Percentiles rank a stretch among this genome's conserved stretches.
Conservation (phyloP, 2,797 vertebrate species). For the Acomys russatus region DNA sequence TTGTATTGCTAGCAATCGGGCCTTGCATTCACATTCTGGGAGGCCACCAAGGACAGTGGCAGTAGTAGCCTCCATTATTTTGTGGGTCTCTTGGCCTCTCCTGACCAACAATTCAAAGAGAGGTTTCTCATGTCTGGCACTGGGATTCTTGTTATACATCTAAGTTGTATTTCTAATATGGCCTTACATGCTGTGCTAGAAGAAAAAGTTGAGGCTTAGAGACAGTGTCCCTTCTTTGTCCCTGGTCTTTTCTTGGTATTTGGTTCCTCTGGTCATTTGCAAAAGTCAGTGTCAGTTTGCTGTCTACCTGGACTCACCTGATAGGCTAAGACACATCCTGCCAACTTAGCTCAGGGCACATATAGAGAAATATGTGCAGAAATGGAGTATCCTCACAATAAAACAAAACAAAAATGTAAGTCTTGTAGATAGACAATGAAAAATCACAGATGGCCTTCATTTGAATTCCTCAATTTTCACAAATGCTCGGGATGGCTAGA, state of each 20-base stretch:
- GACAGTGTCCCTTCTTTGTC: background rate
- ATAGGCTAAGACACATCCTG: background rate
- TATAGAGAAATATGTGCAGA: background rate
- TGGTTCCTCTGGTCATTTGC: background rate
- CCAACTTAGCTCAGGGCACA: background rate
- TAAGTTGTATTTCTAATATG: background rate
- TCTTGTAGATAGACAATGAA: background rate
- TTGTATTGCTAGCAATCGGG: background rate
- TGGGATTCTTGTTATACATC: no score
- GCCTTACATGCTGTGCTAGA: background rate
- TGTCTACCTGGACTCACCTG: background rate
- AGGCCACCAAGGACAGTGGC: background rate
- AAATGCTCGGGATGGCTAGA: background rate
- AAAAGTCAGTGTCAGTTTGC: background rate
- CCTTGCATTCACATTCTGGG: background rate
- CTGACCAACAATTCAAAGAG: no score
- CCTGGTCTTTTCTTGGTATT: background rate
- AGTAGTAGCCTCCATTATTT: background rate
- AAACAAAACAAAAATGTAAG: background rate
- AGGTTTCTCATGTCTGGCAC: no score
- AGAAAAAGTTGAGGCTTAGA: background rate
- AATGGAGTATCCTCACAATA: background rate
- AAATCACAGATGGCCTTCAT: conserved; percentile 38
- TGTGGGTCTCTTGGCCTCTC: no score
- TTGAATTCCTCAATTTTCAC: conserved; percentile 5